Evolutionary conservation across 1,140 invertebrate genomes (phyloP).

Genomic region (Tribolium madens): DNA sequence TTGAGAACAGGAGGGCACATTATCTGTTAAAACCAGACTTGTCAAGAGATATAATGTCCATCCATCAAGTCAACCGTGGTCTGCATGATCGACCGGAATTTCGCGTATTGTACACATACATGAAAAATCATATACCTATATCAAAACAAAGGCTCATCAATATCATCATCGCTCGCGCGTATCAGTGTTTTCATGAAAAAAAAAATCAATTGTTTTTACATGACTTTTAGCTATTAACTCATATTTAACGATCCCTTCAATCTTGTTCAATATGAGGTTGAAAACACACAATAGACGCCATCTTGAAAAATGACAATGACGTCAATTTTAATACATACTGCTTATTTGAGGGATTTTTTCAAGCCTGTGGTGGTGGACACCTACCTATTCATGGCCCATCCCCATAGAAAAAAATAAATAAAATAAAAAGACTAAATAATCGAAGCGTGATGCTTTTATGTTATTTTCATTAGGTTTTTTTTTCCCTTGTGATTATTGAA

Average conservation of each 20-base stretch:
- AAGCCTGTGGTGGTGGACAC: constrained; percentile 18
- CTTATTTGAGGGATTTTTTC: constrained; percentile 16
- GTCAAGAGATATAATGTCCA: constrained; percentile 46
- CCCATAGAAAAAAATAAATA: constrained; percentile 18
- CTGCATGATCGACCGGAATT: constrained; percentile 40
- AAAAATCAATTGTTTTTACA: constrained; percentile 39
- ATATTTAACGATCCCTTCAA: constrained; percentile 39
- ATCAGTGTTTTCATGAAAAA: constrained; percentile 15
- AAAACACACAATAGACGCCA: constrained; percentile 27
- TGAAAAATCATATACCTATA: constrained; percentile 35
- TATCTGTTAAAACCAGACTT: constrained; percentile 48
- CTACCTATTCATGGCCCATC: constrained; percentile 34
- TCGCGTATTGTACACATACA: constrained; percentile 39
- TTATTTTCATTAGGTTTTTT: constrained; percentile 23
- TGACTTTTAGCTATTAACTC: constrained; percentile 36
- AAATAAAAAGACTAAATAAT: constrained; percentile 31
- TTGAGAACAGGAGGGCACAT: constrained; percentile 45
- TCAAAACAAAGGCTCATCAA: constrained; percentile 35
- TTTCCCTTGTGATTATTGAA: constrained; percentile 21
- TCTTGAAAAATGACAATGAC: constrained; percentile 39
- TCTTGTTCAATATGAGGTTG: constrained; percentile 28
- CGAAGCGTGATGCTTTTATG: constrained; percentile 16
- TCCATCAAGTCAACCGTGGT: constrained; percentile 40
- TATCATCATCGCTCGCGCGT: constrained; percentile 31
- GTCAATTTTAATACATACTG: constrained; percentile 23